Percentiles rank a stretch among this genome's conserved stretches.
These are phyloP conservation scores for Cepaea nemoralis DNA, from an alignment of 1,140 invertebrate genomes.

Conservation along the genomic window DNA sequence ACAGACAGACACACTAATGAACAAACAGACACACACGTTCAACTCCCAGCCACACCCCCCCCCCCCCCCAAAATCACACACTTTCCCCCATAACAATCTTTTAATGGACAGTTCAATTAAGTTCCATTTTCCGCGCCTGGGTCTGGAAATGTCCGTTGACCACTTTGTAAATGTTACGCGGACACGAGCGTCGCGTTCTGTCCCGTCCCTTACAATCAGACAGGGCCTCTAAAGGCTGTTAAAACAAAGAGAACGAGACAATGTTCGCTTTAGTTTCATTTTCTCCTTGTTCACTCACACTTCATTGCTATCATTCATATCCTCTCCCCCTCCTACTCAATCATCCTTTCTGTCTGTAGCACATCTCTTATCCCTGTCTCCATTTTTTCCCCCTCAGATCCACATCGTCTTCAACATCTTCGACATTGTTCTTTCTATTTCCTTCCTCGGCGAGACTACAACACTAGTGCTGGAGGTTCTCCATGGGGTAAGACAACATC, in stretches of 20 bases:
- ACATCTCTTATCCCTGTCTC: background rate
- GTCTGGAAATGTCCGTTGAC: background rate
- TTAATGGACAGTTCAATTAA: conserved; percentile 13
- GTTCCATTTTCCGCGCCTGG: background rate
- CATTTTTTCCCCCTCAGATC: background rate
- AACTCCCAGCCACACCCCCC: too few species aligned
- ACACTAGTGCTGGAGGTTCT: too few species aligned
- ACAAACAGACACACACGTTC: background rate
- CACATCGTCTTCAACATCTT: too few species aligned
- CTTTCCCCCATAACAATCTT: background rate
- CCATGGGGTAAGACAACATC: too few species aligned
- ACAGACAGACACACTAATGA: background rate
- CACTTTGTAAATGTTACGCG: background rate
- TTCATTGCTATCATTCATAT: background rate
- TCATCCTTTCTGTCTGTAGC: background rate
- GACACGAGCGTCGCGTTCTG: background rate
- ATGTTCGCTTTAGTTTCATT: background rate
- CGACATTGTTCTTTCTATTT: too few species aligned
- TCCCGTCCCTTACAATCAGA: background rate
- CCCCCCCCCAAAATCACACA: background rate
- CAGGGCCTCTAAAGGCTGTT: background rate
- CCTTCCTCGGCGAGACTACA: too few species aligned
- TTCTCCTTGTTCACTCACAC: background rate
- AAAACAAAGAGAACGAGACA: background rate
- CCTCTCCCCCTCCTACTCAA: too few species aligned